Conservation (phyloP, 1,140 invertebrate genomes). For the Oreohelix idahoensis region DNA sequence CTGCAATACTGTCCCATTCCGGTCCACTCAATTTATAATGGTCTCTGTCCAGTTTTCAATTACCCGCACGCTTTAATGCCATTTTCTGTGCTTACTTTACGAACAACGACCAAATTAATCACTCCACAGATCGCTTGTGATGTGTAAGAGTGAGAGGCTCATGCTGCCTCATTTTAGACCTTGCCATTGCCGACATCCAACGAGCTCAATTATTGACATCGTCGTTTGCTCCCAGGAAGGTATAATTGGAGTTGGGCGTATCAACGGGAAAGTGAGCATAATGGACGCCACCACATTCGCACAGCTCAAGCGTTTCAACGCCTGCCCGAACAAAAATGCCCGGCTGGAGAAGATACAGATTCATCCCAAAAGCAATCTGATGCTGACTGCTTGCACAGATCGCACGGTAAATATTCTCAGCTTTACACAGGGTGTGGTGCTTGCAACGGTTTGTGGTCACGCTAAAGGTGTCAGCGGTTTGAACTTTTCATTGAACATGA, state of each 20-base stretch:
- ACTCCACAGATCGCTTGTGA: constrained; percentile 1
- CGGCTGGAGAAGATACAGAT: constrained; percentile 17
- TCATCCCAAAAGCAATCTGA: neutral
- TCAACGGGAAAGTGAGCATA: constrained; percentile 30
- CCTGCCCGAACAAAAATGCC: constrained; percentile 5
- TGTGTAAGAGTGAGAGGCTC: neutral
- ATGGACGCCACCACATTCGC: neutral
- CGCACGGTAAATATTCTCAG: constrained; percentile 8
- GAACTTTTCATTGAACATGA: constrained; percentile 24
- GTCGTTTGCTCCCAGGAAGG: constrained; percentile 8
- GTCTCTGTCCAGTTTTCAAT: too few relatives aligned
- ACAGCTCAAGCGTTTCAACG: constrained; percentile 8
- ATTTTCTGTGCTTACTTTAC: too few relatives aligned
- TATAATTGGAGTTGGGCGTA: neutral
- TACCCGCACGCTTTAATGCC: too few relatives aligned
- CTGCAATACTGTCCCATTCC: too few relatives aligned
- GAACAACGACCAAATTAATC: too few relatives aligned
- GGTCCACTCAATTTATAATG: too few relatives aligned
- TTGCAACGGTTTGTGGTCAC: constrained; percentile 11
- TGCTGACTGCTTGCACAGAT: constrained; percentile 20
- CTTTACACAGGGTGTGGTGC: neutral
- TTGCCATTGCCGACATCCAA: constrained; percentile 1
- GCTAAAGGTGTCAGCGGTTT: constrained; percentile 24
- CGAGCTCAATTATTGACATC: constrained; percentile 17
- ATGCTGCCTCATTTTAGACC: constrained; percentile 2